These are phyloP conservation scores for Drosophila asahinai DNA, from an alignment of 1,140 invertebrate genomes.

Conservation along the genomic window DNA sequence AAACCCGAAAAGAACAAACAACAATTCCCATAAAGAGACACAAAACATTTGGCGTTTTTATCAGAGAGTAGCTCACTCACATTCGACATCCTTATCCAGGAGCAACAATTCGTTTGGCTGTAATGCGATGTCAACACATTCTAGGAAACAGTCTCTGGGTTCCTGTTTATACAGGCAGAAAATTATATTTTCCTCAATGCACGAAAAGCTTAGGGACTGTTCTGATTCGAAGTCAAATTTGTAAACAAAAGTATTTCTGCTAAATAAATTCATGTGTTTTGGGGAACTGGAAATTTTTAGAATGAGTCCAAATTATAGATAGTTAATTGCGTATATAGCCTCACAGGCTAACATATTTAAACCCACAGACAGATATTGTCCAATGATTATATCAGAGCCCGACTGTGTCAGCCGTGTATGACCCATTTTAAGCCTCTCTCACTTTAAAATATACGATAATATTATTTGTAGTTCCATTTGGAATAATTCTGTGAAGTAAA, in stretches of 20 bases:
- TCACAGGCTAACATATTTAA: too few species aligned
- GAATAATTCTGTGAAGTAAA: too few species aligned
- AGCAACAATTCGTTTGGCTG: slow-evolving; percentile 59
- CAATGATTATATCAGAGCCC: too few species aligned
- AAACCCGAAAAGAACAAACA: slow-evolving; percentile 70
- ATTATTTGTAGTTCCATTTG: too few species aligned
- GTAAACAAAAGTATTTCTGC: slow-evolving; percentile 78
- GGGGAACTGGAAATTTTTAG: slow-evolving; percentile 62
- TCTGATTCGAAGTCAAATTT: slow-evolving; percentile 46
- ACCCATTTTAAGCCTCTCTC: too few species aligned
- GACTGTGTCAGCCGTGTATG: too few species aligned
- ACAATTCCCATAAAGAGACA: slow-evolving; percentile 77
- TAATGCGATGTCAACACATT: slow-evolving; percentile 65
- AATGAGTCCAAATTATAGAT: slow-evolving; percentile 25
- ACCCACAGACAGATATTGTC: too few species aligned
- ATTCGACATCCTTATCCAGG: slow-evolving; percentile 15
- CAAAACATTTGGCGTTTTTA: slow-evolving; percentile 74
- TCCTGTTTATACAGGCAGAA: slow-evolving; percentile 23
- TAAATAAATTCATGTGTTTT: slow-evolving; percentile 70
- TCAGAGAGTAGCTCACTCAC: slow-evolving; percentile 50
- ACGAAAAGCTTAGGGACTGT: slow-evolving; percentile 42
- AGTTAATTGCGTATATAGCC: too few species aligned
- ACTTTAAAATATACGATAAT: too few species aligned
- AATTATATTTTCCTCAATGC: slow-evolving; percentile 46
- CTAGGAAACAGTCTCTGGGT: slow-evolving; percentile 1